Conservation (phyloP, 30 jellyfish, hydroid and myxozoan genomes). For the Cassiopea xamachana region DNA sequence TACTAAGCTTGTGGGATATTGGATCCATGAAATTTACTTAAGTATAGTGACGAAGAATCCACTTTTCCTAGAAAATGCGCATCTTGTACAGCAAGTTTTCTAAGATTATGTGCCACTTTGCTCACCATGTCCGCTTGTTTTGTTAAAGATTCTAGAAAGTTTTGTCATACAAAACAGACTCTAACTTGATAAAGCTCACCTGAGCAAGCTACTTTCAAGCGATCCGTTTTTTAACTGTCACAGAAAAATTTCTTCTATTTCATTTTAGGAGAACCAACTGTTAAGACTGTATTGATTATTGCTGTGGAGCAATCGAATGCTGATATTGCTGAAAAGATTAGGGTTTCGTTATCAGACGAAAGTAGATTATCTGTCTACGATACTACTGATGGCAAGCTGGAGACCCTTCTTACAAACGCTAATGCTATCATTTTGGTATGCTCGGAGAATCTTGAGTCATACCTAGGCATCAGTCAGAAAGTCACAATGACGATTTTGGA, state of each 20-base stretch:
- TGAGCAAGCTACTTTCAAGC: too few species aligned
- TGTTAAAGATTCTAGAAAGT: too few species aligned
- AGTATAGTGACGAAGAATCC: too few species aligned
- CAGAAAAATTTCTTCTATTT: background rate
- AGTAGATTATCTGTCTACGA: background rate
- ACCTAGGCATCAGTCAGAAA: background rate
- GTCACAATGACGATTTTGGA: background rate
- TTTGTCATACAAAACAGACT: too few species aligned
- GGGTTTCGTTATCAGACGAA: background rate
- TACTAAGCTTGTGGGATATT: too few species aligned
- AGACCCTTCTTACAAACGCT: background rate
- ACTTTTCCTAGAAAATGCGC: too few species aligned
- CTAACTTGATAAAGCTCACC: too few species aligned
- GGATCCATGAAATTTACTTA: too few species aligned
- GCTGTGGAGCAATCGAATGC: background rate
- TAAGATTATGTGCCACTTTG: too few species aligned
- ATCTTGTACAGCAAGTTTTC: too few species aligned
- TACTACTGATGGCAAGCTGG: background rate
- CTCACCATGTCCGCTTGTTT: too few species aligned
- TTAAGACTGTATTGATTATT: background rate
- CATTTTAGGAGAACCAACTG: background rate
- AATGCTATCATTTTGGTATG: conserved; percentile 1
- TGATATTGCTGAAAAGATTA: background rate
- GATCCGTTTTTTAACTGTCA: background rate
- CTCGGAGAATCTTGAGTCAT: background rate